Evolutionary conservation across 2,113 vertebrate species (phyloP).

Genomic region (Xiphorhynchus elegans): DNA sequence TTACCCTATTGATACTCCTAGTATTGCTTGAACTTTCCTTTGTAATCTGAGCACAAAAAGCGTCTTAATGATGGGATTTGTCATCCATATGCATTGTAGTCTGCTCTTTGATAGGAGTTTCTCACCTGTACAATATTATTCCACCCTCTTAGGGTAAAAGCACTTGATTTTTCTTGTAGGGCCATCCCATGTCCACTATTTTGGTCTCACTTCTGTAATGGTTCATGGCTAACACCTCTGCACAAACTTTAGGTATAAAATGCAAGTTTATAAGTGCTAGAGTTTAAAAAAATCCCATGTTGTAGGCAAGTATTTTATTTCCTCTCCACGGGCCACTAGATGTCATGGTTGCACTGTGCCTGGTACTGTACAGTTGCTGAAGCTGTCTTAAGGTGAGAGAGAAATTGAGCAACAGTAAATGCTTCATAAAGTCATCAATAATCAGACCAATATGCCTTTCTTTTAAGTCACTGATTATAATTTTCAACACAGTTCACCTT

Average conservation of each 20-base stretch:
- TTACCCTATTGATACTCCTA: not conserved
- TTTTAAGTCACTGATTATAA: not conserved
- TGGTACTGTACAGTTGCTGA: not conserved
- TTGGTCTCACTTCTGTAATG: not conserved
- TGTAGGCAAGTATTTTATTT: not conserved
- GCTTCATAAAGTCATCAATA: not conserved
- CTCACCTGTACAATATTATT: not conserved
- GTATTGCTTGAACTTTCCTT: not conserved
- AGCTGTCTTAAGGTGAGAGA: not conserved
- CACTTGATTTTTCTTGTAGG: not conserved
- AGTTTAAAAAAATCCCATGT: not conserved
- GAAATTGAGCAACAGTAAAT: not conserved
- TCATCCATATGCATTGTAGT: not conserved
- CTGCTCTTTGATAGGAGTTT: not conserved
- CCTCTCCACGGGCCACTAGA: constrained; percentile 39
- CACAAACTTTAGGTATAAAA: not conserved
- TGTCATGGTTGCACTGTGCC: constrained; percentile 50
- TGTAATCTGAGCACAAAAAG: not conserved
- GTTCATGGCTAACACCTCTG: not conserved
- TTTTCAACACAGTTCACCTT: not conserved
- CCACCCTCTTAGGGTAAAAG: not conserved
- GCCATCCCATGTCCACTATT: not conserved
- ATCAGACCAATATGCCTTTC: not conserved
- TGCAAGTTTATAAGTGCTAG: not conserved
- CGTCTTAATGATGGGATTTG: not conserved